Percentiles rank a stretch among this genome's conserved stretches.
Conservation (phyloP, 2,113 vertebrate species). For the Corapipo altera region DNA sequence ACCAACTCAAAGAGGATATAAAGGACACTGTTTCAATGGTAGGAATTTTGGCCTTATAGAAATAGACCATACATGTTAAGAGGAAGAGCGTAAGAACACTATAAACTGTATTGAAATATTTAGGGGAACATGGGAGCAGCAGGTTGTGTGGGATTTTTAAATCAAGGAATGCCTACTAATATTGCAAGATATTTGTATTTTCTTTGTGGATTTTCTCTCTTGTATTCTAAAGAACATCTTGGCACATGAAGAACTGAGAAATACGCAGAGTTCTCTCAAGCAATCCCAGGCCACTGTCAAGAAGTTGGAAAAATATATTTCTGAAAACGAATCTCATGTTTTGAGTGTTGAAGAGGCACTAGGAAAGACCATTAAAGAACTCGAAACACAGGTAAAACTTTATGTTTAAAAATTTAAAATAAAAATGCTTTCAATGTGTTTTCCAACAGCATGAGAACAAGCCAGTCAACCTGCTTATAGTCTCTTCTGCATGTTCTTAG, state of each 20-base stretch:
- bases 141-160: background rate
- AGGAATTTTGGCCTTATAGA: background rate
- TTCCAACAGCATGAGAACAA: background rate
- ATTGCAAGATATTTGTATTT: background rate
- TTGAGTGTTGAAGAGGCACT: background rate
- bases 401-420: background rate
- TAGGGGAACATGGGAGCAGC: background rate
- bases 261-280: slow-evolving; percentile 55
- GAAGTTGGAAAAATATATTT: slow-evolving; percentile 42
- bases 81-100: background rate
- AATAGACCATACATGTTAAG: background rate
- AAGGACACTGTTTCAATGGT: slow-evolving; percentile 71
- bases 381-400: slow-evolving; percentile 33
- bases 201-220: background rate
- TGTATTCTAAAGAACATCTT: slow-evolving; percentile 65
- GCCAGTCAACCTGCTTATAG: background rate
- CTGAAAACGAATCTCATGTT: slow-evolving; percentile 36
- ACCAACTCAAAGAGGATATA: slow-evolving; percentile 72
- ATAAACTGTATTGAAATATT: background rate
- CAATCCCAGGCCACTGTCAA: slow-evolving; percentile 53
- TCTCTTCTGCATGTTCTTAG: background rate
- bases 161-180: background rate
- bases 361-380: slow-evolving; percentile 5
- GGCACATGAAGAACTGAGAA: slow-evolving; percentile 71
- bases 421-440: background rate